A percentile compares a stretch with the other conserved stretches of the same genome.
Evolutionary conservation across 2,888 invertebrate species (phyloP).

Genomic region (Quadroppia sp.): DNA sequence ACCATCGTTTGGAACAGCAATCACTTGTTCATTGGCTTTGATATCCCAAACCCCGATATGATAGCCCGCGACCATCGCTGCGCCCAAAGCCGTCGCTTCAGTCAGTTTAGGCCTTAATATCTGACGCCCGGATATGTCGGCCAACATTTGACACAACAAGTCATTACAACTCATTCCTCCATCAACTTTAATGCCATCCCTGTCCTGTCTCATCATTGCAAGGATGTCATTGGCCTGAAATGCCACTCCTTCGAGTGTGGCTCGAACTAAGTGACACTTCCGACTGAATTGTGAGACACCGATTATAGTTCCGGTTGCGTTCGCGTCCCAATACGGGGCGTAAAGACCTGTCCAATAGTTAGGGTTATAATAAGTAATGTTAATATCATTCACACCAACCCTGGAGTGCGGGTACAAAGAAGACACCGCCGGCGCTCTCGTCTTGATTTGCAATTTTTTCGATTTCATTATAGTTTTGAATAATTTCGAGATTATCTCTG

Average conservation of each 20-base stretch:
- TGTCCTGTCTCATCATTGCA: conserved; percentile 17
- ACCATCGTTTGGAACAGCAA: neutral
- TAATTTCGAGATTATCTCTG: conserved; percentile 79
- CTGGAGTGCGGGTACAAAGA: conserved; percentile 96
- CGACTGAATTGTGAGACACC: conserved; percentile 89
- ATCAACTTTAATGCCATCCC: conserved; percentile 69
- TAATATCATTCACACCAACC: conserved; percentile 52
- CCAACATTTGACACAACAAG: conserved; percentile 90
- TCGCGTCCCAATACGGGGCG: conserved; percentile 96
- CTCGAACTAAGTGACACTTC: conserved; percentile 86
- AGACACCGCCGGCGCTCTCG: conserved; percentile 85
- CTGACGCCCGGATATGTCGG: conserved; percentile 74
- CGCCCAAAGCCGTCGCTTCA: conserved; percentile 89
- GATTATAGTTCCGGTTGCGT: conserved; percentile 92
- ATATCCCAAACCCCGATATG: conserved; percentile 56
- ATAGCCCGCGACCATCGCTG: conserved; percentile 81
- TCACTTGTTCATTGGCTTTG: neutral
- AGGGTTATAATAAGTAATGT: neutral
- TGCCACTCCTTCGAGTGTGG: conserved; percentile 89
- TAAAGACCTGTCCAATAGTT: conserved; percentile 73
- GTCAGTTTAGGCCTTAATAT: conserved; percentile 71
- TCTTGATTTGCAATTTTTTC: conserved; percentile 72
- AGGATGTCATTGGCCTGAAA: conserved; percentile 63
- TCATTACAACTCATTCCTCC: conserved; percentile 87
- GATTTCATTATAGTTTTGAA: conserved; percentile 66